These are phyloP conservation scores for Microcaecilia unicolor DNA, from an alignment of 2,797 vertebrate species.

Conservation along the genomic window DNA sequence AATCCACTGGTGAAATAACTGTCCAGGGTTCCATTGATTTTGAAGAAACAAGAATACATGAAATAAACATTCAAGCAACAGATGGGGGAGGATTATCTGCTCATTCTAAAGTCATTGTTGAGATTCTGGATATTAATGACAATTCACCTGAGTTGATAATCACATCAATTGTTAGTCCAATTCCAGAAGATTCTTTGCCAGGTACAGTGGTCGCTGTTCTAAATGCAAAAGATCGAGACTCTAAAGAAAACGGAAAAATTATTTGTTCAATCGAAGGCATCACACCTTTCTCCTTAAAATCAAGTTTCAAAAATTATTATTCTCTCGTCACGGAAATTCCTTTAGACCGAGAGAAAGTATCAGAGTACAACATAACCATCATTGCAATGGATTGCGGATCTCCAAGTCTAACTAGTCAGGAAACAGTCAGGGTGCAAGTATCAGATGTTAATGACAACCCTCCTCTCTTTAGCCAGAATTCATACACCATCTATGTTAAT, in stretches of 20 bases:
- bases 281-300: constrained; percentile 37
- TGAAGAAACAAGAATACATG: constrained; percentile 29
- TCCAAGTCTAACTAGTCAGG: constrained; percentile 23
- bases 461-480: constrained; percentile 19
- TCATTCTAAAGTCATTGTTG: constrained; percentile 38
- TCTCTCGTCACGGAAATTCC: constrained; percentile 36
- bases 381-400: constrained; percentile 30
- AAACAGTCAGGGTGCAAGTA: constrained; percentile 17
- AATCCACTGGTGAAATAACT: constrained; percentile 12
- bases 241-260: constrained; percentile 30
- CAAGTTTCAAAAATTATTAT: constrained; percentile 38
- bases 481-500: constrained; percentile 34
- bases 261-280: constrained; percentile 7
- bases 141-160: constrained; percentile 17
- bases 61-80: constrained; percentile 34
- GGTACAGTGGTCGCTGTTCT: constrained; percentile 10
- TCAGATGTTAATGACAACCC: constrained; percentile 13
- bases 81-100: constrained; percentile 35
- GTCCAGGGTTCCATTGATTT: constrained; percentile 35
- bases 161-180: constrained; percentile 26
- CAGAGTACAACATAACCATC: constrained; percentile 35
- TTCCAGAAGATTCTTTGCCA: constrained; percentile 6
- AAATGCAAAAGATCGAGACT: constrained; percentile 3
- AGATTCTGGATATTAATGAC: constrained; percentile 39
- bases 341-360: constrained; percentile 45